These are phyloP conservation scores for Apis florea DNA, from an alignment of 1,140 invertebrate genomes.

Conservation along the genomic window DNA sequence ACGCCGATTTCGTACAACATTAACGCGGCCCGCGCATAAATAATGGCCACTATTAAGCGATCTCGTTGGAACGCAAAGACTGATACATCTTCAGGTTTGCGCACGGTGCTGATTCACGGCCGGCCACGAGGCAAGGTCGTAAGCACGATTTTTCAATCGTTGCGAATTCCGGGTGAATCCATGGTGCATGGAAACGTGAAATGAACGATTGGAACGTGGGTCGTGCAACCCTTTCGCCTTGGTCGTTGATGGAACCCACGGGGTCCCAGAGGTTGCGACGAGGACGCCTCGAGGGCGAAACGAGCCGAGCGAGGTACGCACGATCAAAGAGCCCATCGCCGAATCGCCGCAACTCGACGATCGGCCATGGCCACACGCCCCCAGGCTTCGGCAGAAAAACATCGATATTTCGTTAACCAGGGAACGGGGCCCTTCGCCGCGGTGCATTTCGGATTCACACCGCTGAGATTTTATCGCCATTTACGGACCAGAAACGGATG, in stretches of 20 bases:
- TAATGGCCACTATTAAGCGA: conserved; percentile 67
- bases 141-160: conserved; percentile 41
- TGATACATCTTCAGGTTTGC: conserved; percentile 62
- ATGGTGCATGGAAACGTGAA: too few species aligned
- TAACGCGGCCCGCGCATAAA: conserved; percentile 55
- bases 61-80: conserved; percentile 65
- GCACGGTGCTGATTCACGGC: conserved; percentile 53
- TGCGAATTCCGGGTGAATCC: conserved; percentile 26
- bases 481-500: background rate
- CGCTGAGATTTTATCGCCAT: conserved; percentile 20
- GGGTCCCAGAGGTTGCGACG: conserved; percentile 63
- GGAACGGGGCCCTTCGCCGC: conserved; percentile 29
- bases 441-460: conserved; percentile 38
- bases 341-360: conserved; percentile 60
- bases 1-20: conserved; percentile 59
- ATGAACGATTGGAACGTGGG: background rate
- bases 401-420: conserved; percentile 53
- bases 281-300: conserved; percentile 40
- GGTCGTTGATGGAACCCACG: conserved; percentile 27
- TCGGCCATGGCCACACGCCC: conserved; percentile 51
- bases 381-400: conserved; percentile 42
- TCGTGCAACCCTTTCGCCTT: conserved; percentile 46
- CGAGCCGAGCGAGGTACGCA: conserved; percentile 51
- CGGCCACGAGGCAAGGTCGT: conserved; percentile 49
- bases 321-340: conserved; percentile 66